Base-by-base conservation (phyloP, 2,113 vertebrate species). In the Aegithalos caudatus region DNA sequence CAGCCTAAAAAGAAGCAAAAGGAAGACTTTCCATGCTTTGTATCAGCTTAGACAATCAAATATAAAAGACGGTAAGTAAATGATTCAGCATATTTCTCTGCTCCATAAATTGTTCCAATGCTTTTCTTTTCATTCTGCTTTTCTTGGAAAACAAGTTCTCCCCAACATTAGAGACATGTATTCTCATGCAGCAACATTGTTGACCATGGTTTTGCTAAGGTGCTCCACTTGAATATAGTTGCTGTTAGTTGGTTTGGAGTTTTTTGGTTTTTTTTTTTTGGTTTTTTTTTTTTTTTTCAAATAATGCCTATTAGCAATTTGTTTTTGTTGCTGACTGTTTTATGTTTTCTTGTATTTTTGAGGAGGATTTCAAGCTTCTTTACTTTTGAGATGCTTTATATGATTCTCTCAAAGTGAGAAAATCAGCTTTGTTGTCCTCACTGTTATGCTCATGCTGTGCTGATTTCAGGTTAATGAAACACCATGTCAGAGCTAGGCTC, bases 1-100 rank as follows among this genome's bases (percentile, higher is more conserved):
- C 76, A 86, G 86, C 37, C 62, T 80, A 53, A 76, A 94, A 73
- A 69, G 45, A 61, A 86, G 42, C 10, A 50, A 90, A 69, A 62
- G 33, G 42, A 92, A 65, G 47, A 17, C 51, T 94, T 94, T 35
- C 42, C 23, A 33, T 62, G 35, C 18, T 92, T 86, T 54, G 9
- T 61, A 74, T 66, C 47, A 78, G 42, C 28, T 62, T 29, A 83
- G 72, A 21, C 33, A 88, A 47, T 27, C 0, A 0, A 86, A 9
- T 70, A 42, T 35, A 42, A 84, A 79, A 66, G 8, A 19, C 79
- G 40, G 22, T 61, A 88, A 77, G 25, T 44, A 67, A 81, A 74
- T n/a, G 5, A 62, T 78, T 84, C 69, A 62, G 18, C 16, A 42
- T 9, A 12, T 23, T 88, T 84, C 20, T 58, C 33, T 66, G 51